phyloP scores from a whole-genome alignment of 2,888 invertebrate species.

The Machimus rusticus region DNA sequence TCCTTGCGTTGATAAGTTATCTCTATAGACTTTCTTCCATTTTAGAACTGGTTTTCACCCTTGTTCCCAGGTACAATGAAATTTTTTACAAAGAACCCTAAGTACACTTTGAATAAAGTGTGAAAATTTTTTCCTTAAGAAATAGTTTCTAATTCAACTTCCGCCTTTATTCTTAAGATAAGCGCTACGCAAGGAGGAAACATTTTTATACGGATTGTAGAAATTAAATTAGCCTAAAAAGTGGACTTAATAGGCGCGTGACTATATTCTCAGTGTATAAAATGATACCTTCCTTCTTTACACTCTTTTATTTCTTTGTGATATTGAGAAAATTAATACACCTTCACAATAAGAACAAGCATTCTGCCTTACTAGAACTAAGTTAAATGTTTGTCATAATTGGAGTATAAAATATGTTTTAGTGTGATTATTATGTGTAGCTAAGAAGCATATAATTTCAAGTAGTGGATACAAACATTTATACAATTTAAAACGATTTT shows the following conservation, averaged over 20 bases:
- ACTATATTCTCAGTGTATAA: neutral
- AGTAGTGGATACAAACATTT: neutral
- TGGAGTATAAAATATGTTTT: too few relatives aligned
- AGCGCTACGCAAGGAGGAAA: neutral
- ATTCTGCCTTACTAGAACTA: too few relatives aligned
- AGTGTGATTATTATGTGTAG: too few relatives aligned
- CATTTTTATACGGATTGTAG: neutral
- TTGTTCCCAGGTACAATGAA: neutral
- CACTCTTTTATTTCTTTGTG: neutral
- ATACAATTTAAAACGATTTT: neutral
- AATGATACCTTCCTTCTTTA: neutral
- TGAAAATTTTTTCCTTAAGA: neutral
- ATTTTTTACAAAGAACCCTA: neutral
- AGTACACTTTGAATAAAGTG: neutral
- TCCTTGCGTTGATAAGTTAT: neutral
- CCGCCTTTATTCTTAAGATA: neutral
- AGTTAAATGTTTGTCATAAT: too few relatives aligned
- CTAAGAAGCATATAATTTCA: neutral
- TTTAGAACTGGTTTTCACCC: neutral
- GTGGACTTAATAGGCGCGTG: neutral
- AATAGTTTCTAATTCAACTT: neutral
- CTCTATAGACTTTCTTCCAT: neutral
- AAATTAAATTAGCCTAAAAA: neutral
- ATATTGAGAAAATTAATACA: too few relatives aligned
- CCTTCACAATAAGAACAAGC: too few relatives aligned